Percentiles rank a stretch among this genome's conserved stretches.
Conservation (phyloP, 2,888 invertebrate genomes). For the Drosophila merina region DNA sequence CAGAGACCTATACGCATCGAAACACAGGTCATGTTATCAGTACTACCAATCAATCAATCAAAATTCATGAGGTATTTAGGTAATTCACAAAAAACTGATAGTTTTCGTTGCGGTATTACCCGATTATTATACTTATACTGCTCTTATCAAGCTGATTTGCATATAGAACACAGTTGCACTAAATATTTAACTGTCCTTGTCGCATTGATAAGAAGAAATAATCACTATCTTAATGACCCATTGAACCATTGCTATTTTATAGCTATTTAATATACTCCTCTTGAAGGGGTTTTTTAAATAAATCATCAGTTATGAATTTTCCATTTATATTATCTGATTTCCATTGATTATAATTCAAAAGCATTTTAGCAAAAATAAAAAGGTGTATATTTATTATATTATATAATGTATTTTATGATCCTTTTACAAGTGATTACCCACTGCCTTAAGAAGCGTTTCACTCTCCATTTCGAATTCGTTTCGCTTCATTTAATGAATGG, state of each 20-base stretch:
- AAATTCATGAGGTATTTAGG: background rate
- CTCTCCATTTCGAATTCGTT: conserved; percentile 30
- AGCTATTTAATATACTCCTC: background rate
- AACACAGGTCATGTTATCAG: conserved; percentile 2
- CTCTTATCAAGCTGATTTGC: conserved; percentile 15
- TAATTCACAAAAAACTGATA: background rate
- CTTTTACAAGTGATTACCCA: conserved; percentile 1
- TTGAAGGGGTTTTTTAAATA: background rate
- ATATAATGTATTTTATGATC: background rate
- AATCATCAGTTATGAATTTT: background rate
- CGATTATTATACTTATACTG: background rate
- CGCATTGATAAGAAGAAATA: background rate
- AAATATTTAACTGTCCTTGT: background rate
- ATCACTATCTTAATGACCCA: conserved; percentile 3
- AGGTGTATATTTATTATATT: background rate
- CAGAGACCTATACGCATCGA: background rate
- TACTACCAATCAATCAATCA: conserved; percentile 42
- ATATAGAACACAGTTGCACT: background rate
- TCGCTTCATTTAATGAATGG: conserved; percentile 47
- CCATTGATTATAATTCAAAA: background rate
- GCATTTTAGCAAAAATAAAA: background rate
- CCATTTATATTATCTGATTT: background rate
- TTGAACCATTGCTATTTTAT: background rate
- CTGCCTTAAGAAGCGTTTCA: background rate
- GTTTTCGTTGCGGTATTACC: background rate